phyloP scores from a whole-genome alignment of 1,140 invertebrate genomes.

The Drosophila equinoxialis region DNA sequence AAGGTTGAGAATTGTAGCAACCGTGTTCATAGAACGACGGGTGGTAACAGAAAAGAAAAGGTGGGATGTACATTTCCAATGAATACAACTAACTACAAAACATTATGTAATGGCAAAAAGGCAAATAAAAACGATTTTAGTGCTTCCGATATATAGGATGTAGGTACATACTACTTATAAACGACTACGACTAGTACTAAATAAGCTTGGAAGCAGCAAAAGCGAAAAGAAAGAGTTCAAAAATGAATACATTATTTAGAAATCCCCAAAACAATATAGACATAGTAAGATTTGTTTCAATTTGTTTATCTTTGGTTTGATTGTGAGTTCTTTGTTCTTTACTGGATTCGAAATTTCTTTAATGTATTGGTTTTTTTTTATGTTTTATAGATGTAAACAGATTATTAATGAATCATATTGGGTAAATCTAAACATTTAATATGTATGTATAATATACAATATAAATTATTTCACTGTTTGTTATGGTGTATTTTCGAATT shows the following conservation, averaged over 20 bases:
- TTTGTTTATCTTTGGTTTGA: neutral
- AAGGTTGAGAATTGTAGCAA: constrained; percentile 31
- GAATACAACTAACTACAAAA: constrained; percentile 35
- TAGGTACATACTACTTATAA: constrained; percentile 58
- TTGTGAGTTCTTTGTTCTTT: constrained; percentile 11
- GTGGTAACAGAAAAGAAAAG: constrained; percentile 23
- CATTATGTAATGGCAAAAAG: constrained; percentile 65
- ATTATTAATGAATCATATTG: constrained; percentile 10
- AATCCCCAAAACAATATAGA: neutral
- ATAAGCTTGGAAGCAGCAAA: constrained; percentile 30
- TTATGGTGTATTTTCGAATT: constrained; percentile 76
- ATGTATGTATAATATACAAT: constrained; percentile 59
- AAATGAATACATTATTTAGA: constrained; percentile 10
- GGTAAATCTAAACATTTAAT: constrained; percentile 34
- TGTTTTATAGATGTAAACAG: constrained; percentile 35
- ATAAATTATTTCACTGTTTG: constrained; percentile 59
- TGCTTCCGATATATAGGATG: constrained; percentile 67
- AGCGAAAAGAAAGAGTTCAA: constrained; percentile 29
- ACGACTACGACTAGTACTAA: constrained; percentile 18
- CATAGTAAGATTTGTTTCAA: neutral
- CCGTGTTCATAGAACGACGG: constrained; percentile 21
- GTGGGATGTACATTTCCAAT: constrained; percentile 1
- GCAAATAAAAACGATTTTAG: constrained; percentile 76
- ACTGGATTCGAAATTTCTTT: neutral
- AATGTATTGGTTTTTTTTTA: neutral